Conservation (phyloP, 2,888 invertebrate species). For the Globia sparganii region DNA sequence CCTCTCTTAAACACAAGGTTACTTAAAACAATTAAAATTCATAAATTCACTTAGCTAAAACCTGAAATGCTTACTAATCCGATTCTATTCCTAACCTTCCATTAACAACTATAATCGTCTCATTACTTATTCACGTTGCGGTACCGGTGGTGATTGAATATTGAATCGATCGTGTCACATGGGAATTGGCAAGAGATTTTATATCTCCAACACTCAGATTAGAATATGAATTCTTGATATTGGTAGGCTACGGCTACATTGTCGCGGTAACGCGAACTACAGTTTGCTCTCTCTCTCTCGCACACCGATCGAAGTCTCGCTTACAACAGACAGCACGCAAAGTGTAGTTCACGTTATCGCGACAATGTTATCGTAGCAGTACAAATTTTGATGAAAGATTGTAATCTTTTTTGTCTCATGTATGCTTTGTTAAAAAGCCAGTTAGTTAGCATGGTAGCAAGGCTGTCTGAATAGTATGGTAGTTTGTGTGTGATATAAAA, state of each 20-base stretch:
- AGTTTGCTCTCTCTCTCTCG: not conserved
- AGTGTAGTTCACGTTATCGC: not conserved
- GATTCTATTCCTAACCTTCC: constrained; percentile 15
- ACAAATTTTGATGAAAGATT: not conserved
- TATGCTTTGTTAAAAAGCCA: not conserved
- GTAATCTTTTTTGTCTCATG: not conserved
- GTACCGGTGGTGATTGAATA: constrained; percentile 49
- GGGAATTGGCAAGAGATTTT: constrained; percentile 33
- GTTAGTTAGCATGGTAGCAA: not conserved
- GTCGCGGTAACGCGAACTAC: not conserved
- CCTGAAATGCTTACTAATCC: constrained; percentile 1
- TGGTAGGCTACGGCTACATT: not conserved
- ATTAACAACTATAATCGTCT: constrained; percentile 16
- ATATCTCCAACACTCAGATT: constrained; percentile 13
- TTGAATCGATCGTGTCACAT: constrained; percentile 46
- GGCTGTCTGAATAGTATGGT: not conserved
- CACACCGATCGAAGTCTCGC: not conserved
- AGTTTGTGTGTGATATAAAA: not conserved
- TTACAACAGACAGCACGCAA: not conserved
- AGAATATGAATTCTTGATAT: constrained; percentile 9
- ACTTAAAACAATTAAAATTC: constrained; percentile 9
- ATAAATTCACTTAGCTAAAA: not conserved
- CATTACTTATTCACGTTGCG: constrained; percentile 50
- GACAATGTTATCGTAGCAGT: not conserved
- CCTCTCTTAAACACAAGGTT: not conserved